Conservation (phyloP, 30 jellyfish, hydroid and myxozoan species). For the Aurelia coerulea region DNA sequence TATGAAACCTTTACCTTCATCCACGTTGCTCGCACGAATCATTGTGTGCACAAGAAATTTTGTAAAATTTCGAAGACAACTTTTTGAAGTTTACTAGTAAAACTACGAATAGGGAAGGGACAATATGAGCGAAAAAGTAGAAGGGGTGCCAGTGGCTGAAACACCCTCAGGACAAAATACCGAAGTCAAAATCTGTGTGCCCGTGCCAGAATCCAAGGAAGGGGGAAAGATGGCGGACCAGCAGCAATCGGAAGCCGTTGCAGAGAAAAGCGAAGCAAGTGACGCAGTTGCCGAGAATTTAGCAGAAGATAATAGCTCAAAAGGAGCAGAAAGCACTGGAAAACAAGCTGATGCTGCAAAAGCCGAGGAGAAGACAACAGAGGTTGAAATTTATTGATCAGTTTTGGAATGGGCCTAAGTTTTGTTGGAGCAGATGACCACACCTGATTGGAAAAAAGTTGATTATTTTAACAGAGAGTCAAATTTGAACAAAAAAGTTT, state of each 20-base stretch:
- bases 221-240: constrained; percentile 6
- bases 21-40: no score
- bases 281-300: neutral
- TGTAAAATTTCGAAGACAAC: no score
- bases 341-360: neutral
- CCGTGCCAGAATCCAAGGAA: neutral
- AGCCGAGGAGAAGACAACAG: constrained; percentile 10
- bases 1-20: no score
- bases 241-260: neutral
- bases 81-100: neutral
- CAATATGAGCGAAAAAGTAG: neutral
- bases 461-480: no score
- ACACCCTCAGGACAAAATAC: neutral
- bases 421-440: neutral
- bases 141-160: neutral
- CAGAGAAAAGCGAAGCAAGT: neutral
- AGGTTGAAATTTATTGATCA: constrained; percentile 6
- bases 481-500: no score
- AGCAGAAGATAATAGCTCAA: neutral
- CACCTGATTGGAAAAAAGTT: no score
- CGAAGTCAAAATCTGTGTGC: neutral
- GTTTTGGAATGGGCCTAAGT: neutral
- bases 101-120: neutral
- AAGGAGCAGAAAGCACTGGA: neutral
- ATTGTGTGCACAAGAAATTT: no score